A percentile compares a stretch with the other conserved stretches of the same genome.
phyloP scores from a whole-genome alignment of 2,113 vertebrate genomes.

The Astur gentilis region DNA sequence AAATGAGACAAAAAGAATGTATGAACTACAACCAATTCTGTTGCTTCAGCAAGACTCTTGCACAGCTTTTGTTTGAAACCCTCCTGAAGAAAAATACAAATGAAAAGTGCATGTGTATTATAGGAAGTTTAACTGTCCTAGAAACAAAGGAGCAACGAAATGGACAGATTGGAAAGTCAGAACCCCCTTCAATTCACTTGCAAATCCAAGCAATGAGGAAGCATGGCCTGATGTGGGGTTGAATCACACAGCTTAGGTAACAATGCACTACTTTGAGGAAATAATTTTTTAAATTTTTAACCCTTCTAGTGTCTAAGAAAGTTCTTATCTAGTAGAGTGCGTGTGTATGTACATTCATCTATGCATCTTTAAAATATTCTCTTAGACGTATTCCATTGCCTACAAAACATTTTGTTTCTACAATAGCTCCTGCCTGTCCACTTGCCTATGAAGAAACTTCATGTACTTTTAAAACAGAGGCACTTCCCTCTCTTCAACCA shows the following conservation, averaged over 20 bases:
- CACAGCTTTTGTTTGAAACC: not conserved
- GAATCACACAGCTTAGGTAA: not conserved
- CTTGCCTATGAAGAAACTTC: not conserved
- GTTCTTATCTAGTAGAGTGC: not conserved
- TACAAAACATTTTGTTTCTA: not conserved
- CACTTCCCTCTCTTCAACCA: not conserved
- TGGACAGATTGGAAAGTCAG: not conserved
- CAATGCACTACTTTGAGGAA: not conserved
- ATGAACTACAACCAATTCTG: not conserved
- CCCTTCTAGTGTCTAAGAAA: not conserved
- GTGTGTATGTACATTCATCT: not conserved
- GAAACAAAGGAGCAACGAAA: not conserved
- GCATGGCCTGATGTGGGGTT: not conserved
- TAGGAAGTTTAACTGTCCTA: not conserved
- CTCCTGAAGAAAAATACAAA: not conserved
- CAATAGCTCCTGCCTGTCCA: not conserved
- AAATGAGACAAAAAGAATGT: not conserved
- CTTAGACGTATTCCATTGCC: not conserved
- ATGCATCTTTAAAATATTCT: not conserved
- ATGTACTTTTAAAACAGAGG: not conserved
- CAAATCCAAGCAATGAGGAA: not conserved
- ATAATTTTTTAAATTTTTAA: not conserved
- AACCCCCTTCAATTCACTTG: not conserved
- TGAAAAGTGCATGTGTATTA: not conserved
- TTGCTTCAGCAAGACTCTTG: not conserved